Evolutionary conservation across 1,140 invertebrate species (phyloP), one percentile per base, ranked within the genome.

Genomic region (Rhysida immarginata): DNA sequence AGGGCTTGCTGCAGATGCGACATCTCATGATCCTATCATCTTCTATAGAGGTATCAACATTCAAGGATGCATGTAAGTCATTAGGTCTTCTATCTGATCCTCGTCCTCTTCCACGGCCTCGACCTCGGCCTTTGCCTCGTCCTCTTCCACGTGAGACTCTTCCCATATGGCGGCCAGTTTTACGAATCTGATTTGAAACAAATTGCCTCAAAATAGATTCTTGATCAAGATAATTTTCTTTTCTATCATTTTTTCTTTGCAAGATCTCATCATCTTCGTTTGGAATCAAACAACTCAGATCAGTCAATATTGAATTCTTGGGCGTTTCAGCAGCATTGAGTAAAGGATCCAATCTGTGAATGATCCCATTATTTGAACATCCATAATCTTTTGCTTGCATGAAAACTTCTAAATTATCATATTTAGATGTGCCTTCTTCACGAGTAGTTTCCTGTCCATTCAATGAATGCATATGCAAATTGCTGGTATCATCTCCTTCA

Each of bases 1-100:
- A 51, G 8, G 49, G 49, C 20, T 51, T 51, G 21, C 2, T 11
- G 20, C 49, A 51, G 2, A 51, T 20, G 3, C 49, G 24, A 51
- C 49, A 51, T 26, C 26, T 25, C 49, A 51, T 51, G 13, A 51
- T 27, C n/a, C n/a, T n/a, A n/a, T n/a, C n/a, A n/a, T n/a, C n/a
- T 25, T 51, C 26, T 51, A 13, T 21, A 25, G 49, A 13, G 8
- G 3, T 20, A 21, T 8, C 26, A 5, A 26, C 13, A 51, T 25
- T 8, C 16, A 5, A 5, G 8, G 18, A 46, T 23, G 5, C 44
- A 23, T 46, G 8, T 16, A 8, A 18, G n/a, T n/a, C 44, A 46
- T 20, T 46, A 8, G 8, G 20, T 20, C 5, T 5, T 46, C 5
- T 23, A 46, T 46, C 21, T 46, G 49, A 20, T 13, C 8, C 16